Percentiles rank a stretch among this genome's conserved stretches.
Conservation (phyloP, 1,140 invertebrate species). For the Philopotamus ludificatus region DNA sequence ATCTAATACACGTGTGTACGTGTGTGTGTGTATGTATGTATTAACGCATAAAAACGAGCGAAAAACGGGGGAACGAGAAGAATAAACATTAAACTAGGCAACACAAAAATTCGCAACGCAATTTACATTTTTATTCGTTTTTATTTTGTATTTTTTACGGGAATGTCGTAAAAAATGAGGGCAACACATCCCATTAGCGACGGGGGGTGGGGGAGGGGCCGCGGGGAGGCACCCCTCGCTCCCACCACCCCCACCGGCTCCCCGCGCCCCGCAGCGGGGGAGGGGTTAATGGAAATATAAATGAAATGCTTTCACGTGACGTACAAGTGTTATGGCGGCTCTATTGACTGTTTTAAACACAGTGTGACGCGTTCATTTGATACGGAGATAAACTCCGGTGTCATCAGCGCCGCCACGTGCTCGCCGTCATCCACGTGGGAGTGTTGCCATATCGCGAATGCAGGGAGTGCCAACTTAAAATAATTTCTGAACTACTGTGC, state of each 20-base stretch:
- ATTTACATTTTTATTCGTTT: conserved; percentile 44
- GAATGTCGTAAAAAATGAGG: conserved; percentile 43
- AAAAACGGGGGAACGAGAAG: conserved; percentile 37
- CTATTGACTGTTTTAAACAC: conserved; percentile 33
- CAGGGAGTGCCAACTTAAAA: too few relatives aligned
- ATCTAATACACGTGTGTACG: conserved; percentile 33
- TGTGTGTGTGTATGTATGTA: conserved; percentile 26
- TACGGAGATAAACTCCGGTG: conserved; percentile 3
- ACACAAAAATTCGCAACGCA: conserved; percentile 43
- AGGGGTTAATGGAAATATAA: conserved; percentile 42
- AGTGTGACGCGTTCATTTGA: not conserved
- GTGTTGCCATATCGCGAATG: too few relatives aligned
- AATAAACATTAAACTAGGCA: conserved; percentile 43
- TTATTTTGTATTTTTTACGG: conserved; percentile 43
- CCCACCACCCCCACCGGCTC: not conserved
- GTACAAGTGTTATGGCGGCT: conserved; percentile 36
- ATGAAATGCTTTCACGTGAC: conserved; percentile 41
- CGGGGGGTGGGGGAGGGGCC: conserved; percentile 23
- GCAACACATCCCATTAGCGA: conserved; percentile 43
- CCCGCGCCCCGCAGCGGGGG: not conserved
- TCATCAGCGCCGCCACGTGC: not conserved
- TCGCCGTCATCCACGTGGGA: not conserved
- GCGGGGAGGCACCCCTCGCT: not conserved
- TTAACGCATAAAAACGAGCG: conserved; percentile 41
- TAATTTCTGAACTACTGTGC: too few relatives aligned